Conservation (phyloP, 2,797 vertebrate species). For the Uromys caudimaculatus region DNA sequence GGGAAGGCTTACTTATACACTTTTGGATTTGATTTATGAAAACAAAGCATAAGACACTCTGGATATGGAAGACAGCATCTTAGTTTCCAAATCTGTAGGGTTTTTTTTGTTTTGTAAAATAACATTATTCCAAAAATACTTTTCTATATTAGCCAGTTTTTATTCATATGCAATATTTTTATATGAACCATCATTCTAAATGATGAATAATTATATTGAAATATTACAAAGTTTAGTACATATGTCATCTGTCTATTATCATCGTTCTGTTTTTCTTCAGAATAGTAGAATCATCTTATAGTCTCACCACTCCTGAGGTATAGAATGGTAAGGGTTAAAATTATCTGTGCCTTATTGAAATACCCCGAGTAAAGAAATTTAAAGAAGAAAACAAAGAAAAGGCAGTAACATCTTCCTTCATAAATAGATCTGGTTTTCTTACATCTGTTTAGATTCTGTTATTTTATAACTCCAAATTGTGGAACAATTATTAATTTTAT, state of each 20-base stretch:
- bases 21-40: neutral
- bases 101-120: neutral
- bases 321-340: neutral
- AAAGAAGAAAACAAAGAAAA: neutral
- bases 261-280: neutral
- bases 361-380: neutral
- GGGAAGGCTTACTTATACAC: neutral
- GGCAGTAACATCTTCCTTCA: neutral
- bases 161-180: neutral
- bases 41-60: neutral
- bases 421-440: neutral
- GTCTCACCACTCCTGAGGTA: neutral
- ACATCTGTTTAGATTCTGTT: neutral
- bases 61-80: neutral
- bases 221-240: too few relatives aligned
- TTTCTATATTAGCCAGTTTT: neutral
- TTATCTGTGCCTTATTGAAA: neutral
- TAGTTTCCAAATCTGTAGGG: neutral
- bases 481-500: neutral
- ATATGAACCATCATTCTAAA: neutral
- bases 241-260: neutral
- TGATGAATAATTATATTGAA: neutral
- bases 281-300: neutral
- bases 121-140: neutral
- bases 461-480: neutral